Conservation (phyloP, 2,113 vertebrate species). For the Patagioenas fasciata region DNA sequence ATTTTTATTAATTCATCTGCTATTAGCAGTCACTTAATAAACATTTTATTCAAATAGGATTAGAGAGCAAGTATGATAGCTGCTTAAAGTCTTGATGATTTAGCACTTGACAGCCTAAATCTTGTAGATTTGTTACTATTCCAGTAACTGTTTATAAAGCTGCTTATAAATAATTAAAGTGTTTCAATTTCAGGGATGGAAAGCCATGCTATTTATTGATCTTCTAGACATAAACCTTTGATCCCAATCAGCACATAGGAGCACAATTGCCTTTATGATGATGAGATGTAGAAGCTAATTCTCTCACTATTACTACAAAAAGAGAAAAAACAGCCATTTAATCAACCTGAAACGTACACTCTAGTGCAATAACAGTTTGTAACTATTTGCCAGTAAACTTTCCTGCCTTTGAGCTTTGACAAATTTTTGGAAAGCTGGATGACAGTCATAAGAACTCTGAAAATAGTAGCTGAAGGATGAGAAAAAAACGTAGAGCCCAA, state of each 20-base stretch:
- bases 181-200: neutral
- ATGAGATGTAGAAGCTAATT: neutral
- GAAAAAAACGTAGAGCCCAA: neutral
- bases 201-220: neutral
- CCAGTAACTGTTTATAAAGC: neutral
- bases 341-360: neutral
- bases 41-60: neutral
- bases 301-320: neutral
- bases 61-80: neutral
- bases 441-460: slow-evolving; percentile 38
- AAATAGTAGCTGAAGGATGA: slow-evolving; percentile 28
- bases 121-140: neutral
- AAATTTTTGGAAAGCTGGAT: slow-evolving; percentile 29
- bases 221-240: neutral
- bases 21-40: neutral
- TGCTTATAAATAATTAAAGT: neutral
- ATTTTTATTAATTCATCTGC: neutral
- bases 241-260: neutral
- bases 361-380: neutral
- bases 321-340: neutral
- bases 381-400: neutral
- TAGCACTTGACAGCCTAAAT: neutral
- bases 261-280: neutral
- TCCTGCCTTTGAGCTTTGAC: neutral
- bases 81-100: neutral